Conservation (phyloP, 2,113 vertebrate species). For the Salvator merianae region DNA sequence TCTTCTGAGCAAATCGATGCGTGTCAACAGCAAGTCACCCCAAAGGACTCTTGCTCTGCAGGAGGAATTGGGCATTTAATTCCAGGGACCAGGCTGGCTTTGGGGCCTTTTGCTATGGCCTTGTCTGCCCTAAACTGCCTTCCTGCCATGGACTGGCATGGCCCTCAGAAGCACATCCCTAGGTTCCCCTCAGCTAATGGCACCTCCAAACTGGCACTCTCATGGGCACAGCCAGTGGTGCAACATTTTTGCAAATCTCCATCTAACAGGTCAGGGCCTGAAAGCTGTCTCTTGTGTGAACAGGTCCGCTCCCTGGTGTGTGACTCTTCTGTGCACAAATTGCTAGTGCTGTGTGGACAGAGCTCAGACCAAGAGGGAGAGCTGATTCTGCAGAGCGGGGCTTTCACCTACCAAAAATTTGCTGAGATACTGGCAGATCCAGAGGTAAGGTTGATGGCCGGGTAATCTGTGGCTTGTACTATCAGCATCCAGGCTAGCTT, state of each 20-base stretch:
- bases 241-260: background rate
- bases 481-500: background rate
- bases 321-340: conserved; percentile 84
- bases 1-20: background rate
- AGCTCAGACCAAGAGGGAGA: conserved; percentile 89
- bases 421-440: conserved; percentile 83
- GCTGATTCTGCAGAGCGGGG: conserved; percentile 85
- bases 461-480: background rate
- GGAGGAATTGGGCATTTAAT: background rate
- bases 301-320: conserved; percentile 87
- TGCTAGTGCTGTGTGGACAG: conserved; percentile 90
- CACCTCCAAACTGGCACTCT: background rate
- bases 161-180: no score
- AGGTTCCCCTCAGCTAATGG: background rate
- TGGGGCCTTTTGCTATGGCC: no score
- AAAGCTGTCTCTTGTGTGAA: background rate
- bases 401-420: conserved; percentile 86
- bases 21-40: background rate
- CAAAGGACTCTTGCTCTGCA: no score
- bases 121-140: no score
- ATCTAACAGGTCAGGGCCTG: background rate
- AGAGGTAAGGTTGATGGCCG: conserved; percentile 76
- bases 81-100: no score
- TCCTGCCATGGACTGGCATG: no score
- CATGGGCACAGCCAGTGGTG: accelerated